Evolutionary conservation across 1,140 invertebrate genomes (phyloP), one percentile per base, ranked within the genome.

Genomic region (Aphis gossypii): DNA sequence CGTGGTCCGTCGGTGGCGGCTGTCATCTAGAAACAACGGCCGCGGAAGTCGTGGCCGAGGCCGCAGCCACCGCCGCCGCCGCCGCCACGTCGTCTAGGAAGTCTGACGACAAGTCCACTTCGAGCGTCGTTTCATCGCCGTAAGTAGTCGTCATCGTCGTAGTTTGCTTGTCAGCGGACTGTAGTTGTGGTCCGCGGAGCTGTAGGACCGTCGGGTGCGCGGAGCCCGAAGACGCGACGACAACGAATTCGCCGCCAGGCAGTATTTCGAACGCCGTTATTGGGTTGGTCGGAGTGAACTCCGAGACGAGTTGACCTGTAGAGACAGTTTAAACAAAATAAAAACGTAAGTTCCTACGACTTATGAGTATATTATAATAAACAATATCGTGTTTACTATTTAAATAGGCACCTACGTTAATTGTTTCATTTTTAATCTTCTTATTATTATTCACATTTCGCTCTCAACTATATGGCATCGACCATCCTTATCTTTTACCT

Each of bases 231-330:
- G 97, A 94, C 21, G 96, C 97, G 92, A 98, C 95, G 0, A 98
- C 96, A 3, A 98, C 96, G 83, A 96, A 96, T 41, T 96, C 96
- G 0, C 98, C 98, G 90, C 97, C 97, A 60, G 96, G 95, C 18
- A 97, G 96, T 35, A 98, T 96, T 94, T 98, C 97, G 95, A 97
- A 98, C 2, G 97, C 97, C 41, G 96, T 97, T 89, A 98, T 97
- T 51, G 96, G 96, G 93, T 96, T 95, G 94, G 97, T 96, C 44
- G 98, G 97, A 18, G 97, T 97, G 96, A 97, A 97, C 25, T 98
- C 97, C 46, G 97, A 97, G 94, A 98, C 95, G 51, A 97, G 96
- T 94, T 96, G 96, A 41, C 97, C 97, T 98, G 95, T 4, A 20
- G 46, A n/a, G 46, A n/a, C 86, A 48, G 18, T 76, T 76, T 35